Evolutionary conservation across 2,113 vertebrate genomes (phyloP).

Genomic region (Oreochromis niloticus): DNA sequence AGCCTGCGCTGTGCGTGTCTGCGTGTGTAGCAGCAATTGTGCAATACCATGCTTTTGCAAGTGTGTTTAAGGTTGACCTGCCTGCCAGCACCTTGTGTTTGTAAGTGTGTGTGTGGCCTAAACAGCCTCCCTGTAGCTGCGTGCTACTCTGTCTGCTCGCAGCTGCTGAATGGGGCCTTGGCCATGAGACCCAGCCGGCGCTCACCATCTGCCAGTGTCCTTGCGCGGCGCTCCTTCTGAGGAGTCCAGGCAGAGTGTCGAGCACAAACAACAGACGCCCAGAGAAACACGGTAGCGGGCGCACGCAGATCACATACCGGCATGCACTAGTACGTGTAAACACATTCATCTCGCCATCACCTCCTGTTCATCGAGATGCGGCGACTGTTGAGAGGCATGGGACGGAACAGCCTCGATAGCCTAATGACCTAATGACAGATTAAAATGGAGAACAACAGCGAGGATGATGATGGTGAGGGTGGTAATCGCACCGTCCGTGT

Average conservation of each 20-base stretch:
- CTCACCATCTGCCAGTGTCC: constrained; percentile 49
- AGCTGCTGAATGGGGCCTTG: not conserved
- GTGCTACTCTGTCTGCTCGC: constrained; percentile 9
- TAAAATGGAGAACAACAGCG: not conserved
- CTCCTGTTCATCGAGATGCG: constrained; percentile 45
- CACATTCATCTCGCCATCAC: not conserved
- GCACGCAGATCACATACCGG: not conserved
- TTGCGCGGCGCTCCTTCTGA: not conserved
- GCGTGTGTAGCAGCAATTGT: not conserved
- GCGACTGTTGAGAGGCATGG: not conserved
- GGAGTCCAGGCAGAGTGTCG: constrained; percentile 11
- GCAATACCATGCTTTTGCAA: not conserved
- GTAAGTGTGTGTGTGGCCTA: not conserved
- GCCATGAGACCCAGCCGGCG: constrained; percentile 3
- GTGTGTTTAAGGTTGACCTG: constrained; percentile 30
- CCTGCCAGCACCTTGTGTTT: constrained; percentile 25
- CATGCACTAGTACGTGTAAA: not conserved
- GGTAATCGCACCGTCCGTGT: not conserved
- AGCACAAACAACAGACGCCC: constrained; percentile 39
- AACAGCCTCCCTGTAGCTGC: not conserved
- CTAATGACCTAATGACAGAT: constrained; percentile 3
- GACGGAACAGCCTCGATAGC: not conserved
- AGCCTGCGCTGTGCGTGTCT: not conserved
- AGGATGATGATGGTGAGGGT: not conserved
- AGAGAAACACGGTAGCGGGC: not conserved